Base-by-base conservation (phyloP, 2,797 vertebrate species). In the Aulostomus chinensis region DNA sequence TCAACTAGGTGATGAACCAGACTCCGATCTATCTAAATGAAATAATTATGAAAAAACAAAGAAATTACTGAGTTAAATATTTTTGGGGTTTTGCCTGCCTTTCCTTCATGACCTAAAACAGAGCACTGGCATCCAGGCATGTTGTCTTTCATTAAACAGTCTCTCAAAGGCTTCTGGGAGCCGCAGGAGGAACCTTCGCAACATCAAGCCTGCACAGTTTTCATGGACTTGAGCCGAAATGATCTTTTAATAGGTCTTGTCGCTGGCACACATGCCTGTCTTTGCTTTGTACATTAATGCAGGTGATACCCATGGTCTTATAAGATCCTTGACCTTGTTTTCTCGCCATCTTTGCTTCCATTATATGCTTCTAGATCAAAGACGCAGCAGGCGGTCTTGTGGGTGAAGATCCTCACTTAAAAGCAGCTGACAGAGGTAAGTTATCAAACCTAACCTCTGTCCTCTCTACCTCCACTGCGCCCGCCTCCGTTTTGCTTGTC, bases 291-390 rank as follows among this genome's bases (percentile, higher is more conserved):
- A 41, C 57, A 70, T 71, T 59, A 75, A 68, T 61, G 28, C 47
- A 58, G 57, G 67, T 63, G 49, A 61, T 40, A 34, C 8, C 40
- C 26, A 32, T 51, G 57, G 70, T 72, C 70, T 52, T 36, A 8
- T 39, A 29, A 40, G 56, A 70, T 73, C 65, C 66, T 54, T 86
- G 78, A 88, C 83, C 81, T 81, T 84, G 72, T 81, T 78, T 72
- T 74, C 58, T 69, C 61, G 73, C 31, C 29, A 49, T 63, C 73
- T 75, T 68, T 75, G 63, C 49, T 72, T 76, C 71, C 49, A 63
- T 81, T 69, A 63, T 81, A 30, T 69, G 51, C 46, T 62, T 59
- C 20, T 49, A 90, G 88, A 88, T 89, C 80, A 89, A 80, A 84
- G 78, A 62, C 21, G 7, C 49, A 45, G 42, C 62, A 47, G 71